Percentiles rank a stretch among this genome's conserved stretches.
phyloP scores from a whole-genome alignment of 1,140 invertebrate genomes.

The Laodelphax striatellus region DNA sequence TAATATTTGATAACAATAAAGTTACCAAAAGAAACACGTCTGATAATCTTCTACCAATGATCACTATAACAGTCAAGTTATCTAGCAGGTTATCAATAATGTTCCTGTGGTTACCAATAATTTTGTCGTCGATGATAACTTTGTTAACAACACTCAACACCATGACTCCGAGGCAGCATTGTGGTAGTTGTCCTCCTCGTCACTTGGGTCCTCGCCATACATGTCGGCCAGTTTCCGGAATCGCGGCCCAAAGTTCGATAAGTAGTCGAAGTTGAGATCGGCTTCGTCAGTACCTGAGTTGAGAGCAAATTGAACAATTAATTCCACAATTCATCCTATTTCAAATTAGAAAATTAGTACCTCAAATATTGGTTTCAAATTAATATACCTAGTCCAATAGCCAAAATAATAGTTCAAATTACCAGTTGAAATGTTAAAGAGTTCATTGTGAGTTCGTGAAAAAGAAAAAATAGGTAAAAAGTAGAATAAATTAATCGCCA shows the following conservation, averaged over 20 bases:
- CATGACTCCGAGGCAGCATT: constrained; percentile 54
- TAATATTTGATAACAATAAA: too few species aligned
- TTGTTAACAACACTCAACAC: constrained; percentile 38
- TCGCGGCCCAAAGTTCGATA: constrained; percentile 90
- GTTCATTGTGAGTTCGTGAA: constrained; percentile 3
- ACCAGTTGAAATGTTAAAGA: too few species aligned
- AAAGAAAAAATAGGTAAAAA: background rate
- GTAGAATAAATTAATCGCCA: background rate
- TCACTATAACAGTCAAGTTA: too few species aligned
- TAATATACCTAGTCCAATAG: too few species aligned
- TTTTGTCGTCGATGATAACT: background rate
- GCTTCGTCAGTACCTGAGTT: constrained; percentile 73
- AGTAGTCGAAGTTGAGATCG: constrained; percentile 92
- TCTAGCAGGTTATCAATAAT: too few species aligned
- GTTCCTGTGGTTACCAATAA: too few species aligned
- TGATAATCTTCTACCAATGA: too few species aligned
- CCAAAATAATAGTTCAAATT: too few species aligned
- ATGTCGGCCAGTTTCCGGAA: constrained; percentile 95
- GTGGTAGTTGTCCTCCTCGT: constrained; percentile 57
- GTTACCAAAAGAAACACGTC: too few species aligned
- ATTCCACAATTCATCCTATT: too few species aligned
- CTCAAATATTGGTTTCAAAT: too few species aligned
- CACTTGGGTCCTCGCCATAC: constrained; percentile 85
- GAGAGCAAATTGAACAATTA: constrained; percentile 10
- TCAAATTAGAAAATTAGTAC: too few species aligned